Conservation (phyloP, 1,140 invertebrate species). For the Octopus bimaculoides region DNA sequence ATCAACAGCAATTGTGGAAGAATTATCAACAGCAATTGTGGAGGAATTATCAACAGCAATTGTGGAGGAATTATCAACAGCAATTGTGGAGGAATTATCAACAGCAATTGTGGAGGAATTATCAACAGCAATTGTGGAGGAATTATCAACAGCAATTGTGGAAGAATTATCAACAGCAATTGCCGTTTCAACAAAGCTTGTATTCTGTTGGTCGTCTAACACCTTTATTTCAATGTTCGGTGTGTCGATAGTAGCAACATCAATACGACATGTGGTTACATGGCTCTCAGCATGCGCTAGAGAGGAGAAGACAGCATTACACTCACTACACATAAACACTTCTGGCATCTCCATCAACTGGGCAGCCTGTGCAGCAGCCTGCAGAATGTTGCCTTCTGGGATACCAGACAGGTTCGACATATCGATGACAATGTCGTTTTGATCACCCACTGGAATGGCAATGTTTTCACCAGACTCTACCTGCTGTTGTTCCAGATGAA, state of each 20-base stretch:
- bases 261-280: not conserved
- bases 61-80: no score
- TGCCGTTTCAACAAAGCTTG: not conserved
- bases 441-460: not conserved
- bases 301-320: conserved; percentile 20
- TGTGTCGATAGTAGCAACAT: not conserved
- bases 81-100: no score
- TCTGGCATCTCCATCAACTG: conserved; percentile 1
- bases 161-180: not conserved
- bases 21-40: no score
- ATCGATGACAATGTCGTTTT: not conserved
- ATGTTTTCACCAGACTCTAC: not conserved
- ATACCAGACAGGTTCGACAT: not conserved
- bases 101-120: no score
- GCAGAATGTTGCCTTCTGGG: not conserved
- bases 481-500: not conserved
- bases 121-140: no score
- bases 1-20: no score
- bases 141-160: not conserved
- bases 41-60: no score
- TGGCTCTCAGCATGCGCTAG: conserved; percentile 15
- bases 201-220: no score
- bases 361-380: not conserved
- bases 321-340: conserved; percentile 30
- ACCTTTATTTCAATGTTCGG: not conserved